Base-by-base conservation (phyloP, 2,113 vertebrate genomes). In the Poecilia latipinna region DNA sequence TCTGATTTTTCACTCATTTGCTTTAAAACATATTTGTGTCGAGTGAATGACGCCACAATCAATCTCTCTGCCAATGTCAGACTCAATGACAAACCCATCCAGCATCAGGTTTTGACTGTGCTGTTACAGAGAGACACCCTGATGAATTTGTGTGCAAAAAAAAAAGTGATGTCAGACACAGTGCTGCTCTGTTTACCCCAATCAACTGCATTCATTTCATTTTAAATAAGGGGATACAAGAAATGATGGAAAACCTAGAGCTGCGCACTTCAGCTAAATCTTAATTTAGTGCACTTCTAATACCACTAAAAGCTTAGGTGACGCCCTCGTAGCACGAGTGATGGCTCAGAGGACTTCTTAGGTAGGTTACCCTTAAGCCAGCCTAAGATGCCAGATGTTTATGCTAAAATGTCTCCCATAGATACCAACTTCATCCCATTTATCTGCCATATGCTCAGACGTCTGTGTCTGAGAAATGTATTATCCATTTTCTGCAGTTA, bases 151-250 rank as follows among this genome's bases (percentile, higher is more conserved):
- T 90, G 37, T 92, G 15, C 35, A 37, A 37, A 12, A 37, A 11
- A 37, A 93, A 89, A 80, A 93, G 92, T 91, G 80, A 81, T 92
- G 87, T 81, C 61, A 62, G 88, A 91, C 86, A 72, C 84, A 69
- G 88, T 71, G 19, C 79, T 82, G 77, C 86, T 91, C 82, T 85
- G 77, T 72, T 75, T 74, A 90, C 87, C 85, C 60, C 85, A 89
- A 78, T 89, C 83, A 91, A 94, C 92, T 80, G 68, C 60, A 86
- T 90, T 83, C 72, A 82, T 88, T 90, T 91, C 71, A 81, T 87
- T 65, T 84, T 8, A 75, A 88, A 91, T 85, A 85, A 86, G 87
- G 67, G 61, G 85, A 84, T 82, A 83, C 32, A 17, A 86, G 48
- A 80, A 83, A 73, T 76, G 72, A 76, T 65, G 79, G 37, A 70